These are phyloP conservation scores for Caenorhabditis imperialis DNA, from an alignment of 2,888 invertebrate genomes.

Conservation along the genomic window DNA sequence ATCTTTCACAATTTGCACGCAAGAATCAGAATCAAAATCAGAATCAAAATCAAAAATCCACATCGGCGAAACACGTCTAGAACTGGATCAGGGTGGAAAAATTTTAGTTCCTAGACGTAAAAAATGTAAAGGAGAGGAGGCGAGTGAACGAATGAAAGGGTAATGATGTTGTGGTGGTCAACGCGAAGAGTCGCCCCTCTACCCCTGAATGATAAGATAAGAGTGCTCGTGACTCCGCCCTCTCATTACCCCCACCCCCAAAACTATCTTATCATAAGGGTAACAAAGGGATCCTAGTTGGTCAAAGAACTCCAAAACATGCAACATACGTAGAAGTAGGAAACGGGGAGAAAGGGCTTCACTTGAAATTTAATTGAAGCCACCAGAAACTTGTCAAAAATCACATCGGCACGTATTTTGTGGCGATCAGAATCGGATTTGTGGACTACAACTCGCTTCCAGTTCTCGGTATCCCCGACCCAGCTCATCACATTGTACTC, in stretches of 20 bases:
- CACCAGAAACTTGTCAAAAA: conserved; percentile 9
- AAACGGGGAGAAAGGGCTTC: conserved; percentile 21
- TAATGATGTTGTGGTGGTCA: conserved; percentile 30
- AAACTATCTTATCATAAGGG: too few species aligned
- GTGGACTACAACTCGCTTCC: too few species aligned
- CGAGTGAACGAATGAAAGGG: too few species aligned
- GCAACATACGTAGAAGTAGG: conserved; percentile 17
- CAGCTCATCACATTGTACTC: too few species aligned
- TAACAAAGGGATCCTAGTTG: too few species aligned
- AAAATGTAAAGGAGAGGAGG: too few species aligned
- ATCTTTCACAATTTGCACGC: too few species aligned
- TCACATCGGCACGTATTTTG: conserved; percentile 11
- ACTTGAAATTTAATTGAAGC: conserved; percentile 30
- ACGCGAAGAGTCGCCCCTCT: conserved; percentile 10
- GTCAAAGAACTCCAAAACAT: too few species aligned
- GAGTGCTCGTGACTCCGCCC: conserved; percentile 35
- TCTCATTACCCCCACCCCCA: not conserved
- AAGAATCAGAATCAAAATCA: not conserved
- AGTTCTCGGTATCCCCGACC: too few species aligned
- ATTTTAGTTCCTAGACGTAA: too few species aligned
- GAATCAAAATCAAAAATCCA: not conserved
- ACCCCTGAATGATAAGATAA: conserved; percentile 22
- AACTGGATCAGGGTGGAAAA: too few species aligned
- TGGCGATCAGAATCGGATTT: not conserved
- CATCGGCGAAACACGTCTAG: not conserved